Evolutionary conservation across 2,797 vertebrate species (phyloP).

Genomic region (Anguilla megastoma): DNA sequence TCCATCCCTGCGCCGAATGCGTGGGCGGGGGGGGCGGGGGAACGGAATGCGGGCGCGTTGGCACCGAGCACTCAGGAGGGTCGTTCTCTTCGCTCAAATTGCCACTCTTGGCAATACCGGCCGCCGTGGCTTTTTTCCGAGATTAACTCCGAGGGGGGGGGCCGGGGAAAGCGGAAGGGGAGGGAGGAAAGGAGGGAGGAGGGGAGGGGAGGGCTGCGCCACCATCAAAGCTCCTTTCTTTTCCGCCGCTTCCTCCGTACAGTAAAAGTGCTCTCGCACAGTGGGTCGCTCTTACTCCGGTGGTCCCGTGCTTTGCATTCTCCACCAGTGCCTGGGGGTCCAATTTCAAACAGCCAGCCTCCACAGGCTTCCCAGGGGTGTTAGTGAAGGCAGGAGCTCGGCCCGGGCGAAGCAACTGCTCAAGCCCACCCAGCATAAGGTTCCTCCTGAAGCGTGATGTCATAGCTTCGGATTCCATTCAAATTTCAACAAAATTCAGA

Average conservation of each 20-base stretch:
- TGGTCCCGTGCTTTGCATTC: slow-evolving; percentile 17
- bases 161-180: slow-evolving; percentile 47
- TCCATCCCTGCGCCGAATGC: too few relatives aligned
- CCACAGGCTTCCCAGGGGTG: slow-evolving; percentile 25
- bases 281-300: slow-evolving; percentile 28
- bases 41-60: slow-evolving; percentile 34
- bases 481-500: slow-evolving; percentile 8
- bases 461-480: background rate
- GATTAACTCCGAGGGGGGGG: slow-evolving; percentile 75
- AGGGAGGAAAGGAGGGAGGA: slow-evolving; percentile 45
- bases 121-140: slow-evolving; percentile 63
- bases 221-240: slow-evolving; percentile 67
- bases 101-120: slow-evolving; percentile 49
- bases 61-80: slow-evolving; percentile 40
- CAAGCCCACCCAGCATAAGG: slow-evolving; percentile 11
- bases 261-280: slow-evolving; percentile 12
- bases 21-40: slow-evolving; percentile 32
- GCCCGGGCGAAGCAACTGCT: background rate
- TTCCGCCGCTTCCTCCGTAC: slow-evolving; percentile 23
- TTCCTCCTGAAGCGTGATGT: background rate
- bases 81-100: slow-evolving; percentile 64
- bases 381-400: background rate
- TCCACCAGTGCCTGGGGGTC: slow-evolving; percentile 29
- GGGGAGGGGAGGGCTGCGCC: slow-evolving; percentile 57
- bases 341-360: slow-evolving; percentile 33